phyloP scores from a whole-genome alignment of 1,140 invertebrate species.

The Papilio aristodemus region DNA sequence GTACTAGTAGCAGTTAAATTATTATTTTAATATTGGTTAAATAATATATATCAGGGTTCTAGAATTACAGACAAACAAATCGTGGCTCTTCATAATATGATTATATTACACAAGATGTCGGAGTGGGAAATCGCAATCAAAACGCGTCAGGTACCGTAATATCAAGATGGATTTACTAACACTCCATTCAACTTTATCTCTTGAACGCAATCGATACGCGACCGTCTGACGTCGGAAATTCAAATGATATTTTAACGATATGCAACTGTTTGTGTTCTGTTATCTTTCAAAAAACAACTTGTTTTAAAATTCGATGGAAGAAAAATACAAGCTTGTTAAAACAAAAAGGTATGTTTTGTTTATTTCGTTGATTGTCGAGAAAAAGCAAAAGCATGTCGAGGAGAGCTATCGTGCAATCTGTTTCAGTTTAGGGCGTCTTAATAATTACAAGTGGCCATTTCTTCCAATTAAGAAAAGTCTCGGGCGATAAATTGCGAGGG shows the following conservation, averaged over 20 bases:
- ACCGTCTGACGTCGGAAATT: neutral
- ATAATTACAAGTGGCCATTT: constrained; percentile 80
- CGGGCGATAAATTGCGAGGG: constrained; percentile 76
- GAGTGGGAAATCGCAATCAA: constrained; percentile 20
- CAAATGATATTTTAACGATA: neutral
- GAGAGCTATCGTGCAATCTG: constrained; percentile 70
- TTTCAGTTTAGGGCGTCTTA: constrained; percentile 79
- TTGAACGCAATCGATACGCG: constrained; percentile 16
- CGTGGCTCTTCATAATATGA: no score
- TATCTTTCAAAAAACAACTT: neutral
- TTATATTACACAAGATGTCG: neutral
- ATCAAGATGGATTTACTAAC: constrained; percentile 29
- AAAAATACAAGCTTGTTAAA: neutral
- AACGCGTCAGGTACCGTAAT: constrained; percentile 18
- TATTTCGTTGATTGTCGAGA: constrained; percentile 28
- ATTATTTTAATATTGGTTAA: no score
- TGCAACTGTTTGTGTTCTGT: neutral
- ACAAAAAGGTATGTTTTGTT: constrained; percentile 21
- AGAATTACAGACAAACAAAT: no score
- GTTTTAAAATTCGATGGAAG: neutral
- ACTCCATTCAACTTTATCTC: constrained; percentile 10
- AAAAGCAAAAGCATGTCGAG: constrained; percentile 51
- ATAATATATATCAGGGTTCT: no score
- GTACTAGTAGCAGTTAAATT: no score
- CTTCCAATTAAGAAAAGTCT: constrained; percentile 80